Conservation (phyloP, 1,140 invertebrate genomes). For the Holotrichia oblita region DNA sequence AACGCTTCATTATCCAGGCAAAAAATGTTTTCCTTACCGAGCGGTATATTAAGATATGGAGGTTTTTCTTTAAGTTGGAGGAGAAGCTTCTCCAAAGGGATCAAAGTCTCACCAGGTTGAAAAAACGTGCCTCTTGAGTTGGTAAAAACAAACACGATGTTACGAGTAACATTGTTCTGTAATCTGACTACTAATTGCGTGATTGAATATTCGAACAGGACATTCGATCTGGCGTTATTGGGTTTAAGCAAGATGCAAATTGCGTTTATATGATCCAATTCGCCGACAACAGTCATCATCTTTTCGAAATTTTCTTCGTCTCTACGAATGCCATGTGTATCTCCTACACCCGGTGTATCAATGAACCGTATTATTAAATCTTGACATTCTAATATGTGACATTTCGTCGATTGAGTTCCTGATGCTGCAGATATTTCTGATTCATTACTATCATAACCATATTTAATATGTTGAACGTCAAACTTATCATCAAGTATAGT, state of each 20-base stretch:
- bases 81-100: constrained; percentile 45
- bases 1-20: no score
- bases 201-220: constrained; percentile 54
- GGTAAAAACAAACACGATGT: constrained; percentile 56
- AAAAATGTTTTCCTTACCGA: constrained; percentile 50
- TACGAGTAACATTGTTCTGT: constrained; percentile 52
- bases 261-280: constrained; percentile 52
- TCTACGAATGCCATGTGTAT: constrained; percentile 50
- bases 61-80: constrained; percentile 50
- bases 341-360: constrained; percentile 53
- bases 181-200: constrained; percentile 53
- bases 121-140: constrained; percentile 51
- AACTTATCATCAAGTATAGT: constrained; percentile 51
- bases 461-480: constrained; percentile 23
- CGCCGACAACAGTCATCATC: constrained; percentile 51
- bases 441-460: constrained; percentile 53
- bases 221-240: constrained; percentile 47
- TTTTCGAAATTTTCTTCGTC: constrained; percentile 54
- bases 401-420: constrained; percentile 54
- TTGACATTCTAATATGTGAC: constrained; percentile 54
- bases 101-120: constrained; percentile 50
- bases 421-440: constrained; percentile 49
- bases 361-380: constrained; percentile 52
- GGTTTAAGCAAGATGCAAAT: no score
- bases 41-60: constrained; percentile 48